Conservation (phyloP, 1,140 invertebrate species). For the Drosophila bifasciata region DNA sequence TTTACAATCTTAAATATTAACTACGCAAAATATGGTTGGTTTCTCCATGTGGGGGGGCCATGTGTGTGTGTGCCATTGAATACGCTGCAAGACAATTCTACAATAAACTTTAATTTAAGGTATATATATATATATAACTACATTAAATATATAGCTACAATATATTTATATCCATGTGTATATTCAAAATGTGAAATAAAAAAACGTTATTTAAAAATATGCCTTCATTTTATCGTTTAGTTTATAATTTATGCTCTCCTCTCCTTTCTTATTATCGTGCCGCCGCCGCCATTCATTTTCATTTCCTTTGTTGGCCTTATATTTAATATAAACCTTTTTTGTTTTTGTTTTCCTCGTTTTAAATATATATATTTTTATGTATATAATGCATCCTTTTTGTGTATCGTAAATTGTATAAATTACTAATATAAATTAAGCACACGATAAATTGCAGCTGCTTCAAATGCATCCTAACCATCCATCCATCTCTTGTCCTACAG, state of each 20-base stretch:
- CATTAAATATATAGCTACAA: slow-evolving; percentile 49
- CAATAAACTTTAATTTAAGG: slow-evolving; percentile 62
- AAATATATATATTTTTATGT: slow-evolving; percentile 49
- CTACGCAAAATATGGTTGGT: slow-evolving; percentile 59
- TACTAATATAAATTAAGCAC: slow-evolving; percentile 81
- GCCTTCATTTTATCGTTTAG: slow-evolving; percentile 33
- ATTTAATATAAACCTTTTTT: slow-evolving; percentile 53
- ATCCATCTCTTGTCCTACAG: slow-evolving; percentile 12
- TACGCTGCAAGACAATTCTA: slow-evolving; percentile 73
- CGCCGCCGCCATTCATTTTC: too few relatives aligned
- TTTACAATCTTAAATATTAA: slow-evolving; percentile 79
- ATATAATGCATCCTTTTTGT: slow-evolving; percentile 56
- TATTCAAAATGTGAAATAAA: slow-evolving; percentile 78
- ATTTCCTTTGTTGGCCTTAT: slow-evolving; percentile 39
- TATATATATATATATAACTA: slow-evolving; percentile 55
- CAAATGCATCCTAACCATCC: slow-evolving; percentile 46
- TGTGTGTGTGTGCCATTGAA: slow-evolving; percentile 57
- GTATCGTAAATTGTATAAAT: slow-evolving; percentile 71
- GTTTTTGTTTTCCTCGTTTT: slow-evolving; percentile 31
- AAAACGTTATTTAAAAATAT: slow-evolving; percentile 79
- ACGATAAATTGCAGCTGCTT: slow-evolving; percentile 69
- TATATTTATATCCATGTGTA: slow-evolving; percentile 70
- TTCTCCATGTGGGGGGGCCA: slow-evolving; percentile 30
- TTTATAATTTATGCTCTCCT: slow-evolving; percentile 46
- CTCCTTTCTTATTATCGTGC: slow-evolving; percentile 6